These are phyloP conservation scores for Sebastes umbrosus DNA, from an alignment of 2,797 vertebrate genomes.

Conservation along the genomic window DNA sequence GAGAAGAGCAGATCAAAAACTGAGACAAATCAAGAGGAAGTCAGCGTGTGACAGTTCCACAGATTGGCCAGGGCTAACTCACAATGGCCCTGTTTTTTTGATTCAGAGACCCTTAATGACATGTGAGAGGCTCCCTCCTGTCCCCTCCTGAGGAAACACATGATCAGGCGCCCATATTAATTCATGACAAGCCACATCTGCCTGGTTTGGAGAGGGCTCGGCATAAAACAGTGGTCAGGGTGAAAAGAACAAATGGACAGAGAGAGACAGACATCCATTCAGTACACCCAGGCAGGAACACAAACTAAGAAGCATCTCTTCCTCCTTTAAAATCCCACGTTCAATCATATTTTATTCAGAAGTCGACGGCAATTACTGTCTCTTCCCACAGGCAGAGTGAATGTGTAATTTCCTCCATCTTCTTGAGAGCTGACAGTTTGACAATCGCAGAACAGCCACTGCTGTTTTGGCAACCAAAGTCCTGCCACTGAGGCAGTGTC, in stretches of 20 bases:
- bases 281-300: conserved; percentile 37
- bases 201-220: conserved; percentile 60
- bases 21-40: conserved; percentile 44
- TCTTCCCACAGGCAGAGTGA: conserved; percentile 71
- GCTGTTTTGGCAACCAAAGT: conserved; percentile 74
- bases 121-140: conserved; percentile 79
- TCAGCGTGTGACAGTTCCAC: conserved; percentile 37
- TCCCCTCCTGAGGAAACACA: conserved; percentile 74
- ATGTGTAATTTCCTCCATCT: conserved; percentile 79
- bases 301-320: conserved; percentile 50
- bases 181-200: conserved; percentile 83
- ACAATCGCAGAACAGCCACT: conserved; percentile 65
- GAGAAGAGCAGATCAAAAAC: conserved; percentile 44
- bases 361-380: conserved; percentile 79
- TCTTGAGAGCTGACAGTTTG: conserved; percentile 73
- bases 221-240: conserved; percentile 76
- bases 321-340: conserved; percentile 63
- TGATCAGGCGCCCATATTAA: conserved; percentile 81
- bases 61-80: conserved; percentile 45
- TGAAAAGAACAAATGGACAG: conserved; percentile 66
- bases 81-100: conserved; percentile 50
- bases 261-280: conserved; percentile 55
- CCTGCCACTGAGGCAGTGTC: conserved; percentile 58
- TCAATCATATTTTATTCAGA: conserved; percentile 84
- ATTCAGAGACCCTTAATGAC: conserved; percentile 77